Base-by-base conservation (phyloP, 2,888 invertebrate species). In the Apodemia mormo region DNA sequence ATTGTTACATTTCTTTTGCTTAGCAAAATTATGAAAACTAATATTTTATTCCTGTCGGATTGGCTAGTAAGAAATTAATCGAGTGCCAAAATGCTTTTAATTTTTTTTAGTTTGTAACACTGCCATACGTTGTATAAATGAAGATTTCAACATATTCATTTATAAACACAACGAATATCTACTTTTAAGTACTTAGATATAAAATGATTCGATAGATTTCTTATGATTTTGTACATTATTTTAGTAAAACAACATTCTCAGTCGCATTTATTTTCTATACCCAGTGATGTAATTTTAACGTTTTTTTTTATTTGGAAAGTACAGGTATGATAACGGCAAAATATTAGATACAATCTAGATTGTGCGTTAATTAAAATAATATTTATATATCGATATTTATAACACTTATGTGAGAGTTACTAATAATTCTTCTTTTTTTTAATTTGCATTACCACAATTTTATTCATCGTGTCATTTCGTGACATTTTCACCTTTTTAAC, bases 51-150 rank as follows among this genome's bases (percentile, higher is more conserved):
- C 49, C 68, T 30, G 30, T 58, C 30, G 58, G 45, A 58, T 30
- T 30, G 58, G 58, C 58, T 58, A 6, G 58, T 58, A 30, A 58
- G 29, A 58, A 58, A 30, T 58, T 9, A 58, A 70, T 69, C 68
- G 74, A 82, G 83, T 83, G 83, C 83, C 83, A 83, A 83, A 82
- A 75, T 74, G 65, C 70, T 73, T 58, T 67, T 61, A 72, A 67
- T 65, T 66, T 65, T 73, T 72, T 69, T 72, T 75, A 73, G 68
- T 77, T 72, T 74, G 67, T 74, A 74, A 71, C 81, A 82, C 82
- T 82, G 82, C 82, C 81, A 81, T 77, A 61, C 12, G 61, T 14
- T 30, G 33, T 10, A 29, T 61, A 14, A 29, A 61, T 30, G 29
- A 33, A 33, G 12, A 33, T 14, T 61, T 33, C 67, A 74, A 77